Percentiles rank a stretch among this genome's conserved stretches.
phyloP scores from a whole-genome alignment of 2,888 invertebrate genomes.

The Napeogenes inachia region DNA sequence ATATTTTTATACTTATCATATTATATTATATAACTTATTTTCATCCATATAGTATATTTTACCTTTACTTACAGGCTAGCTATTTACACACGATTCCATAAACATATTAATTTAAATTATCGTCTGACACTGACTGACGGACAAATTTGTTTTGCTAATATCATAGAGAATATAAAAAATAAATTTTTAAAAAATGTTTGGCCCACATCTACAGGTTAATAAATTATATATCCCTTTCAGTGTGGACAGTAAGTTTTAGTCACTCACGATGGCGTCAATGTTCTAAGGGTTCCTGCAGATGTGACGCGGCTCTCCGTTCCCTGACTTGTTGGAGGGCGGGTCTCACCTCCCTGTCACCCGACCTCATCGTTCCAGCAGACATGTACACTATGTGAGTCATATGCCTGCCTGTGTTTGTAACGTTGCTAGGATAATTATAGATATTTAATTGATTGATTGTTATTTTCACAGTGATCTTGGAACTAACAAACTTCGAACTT shows the following conservation, averaged over 20 bases:
- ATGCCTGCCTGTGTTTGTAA: too few relatives aligned
- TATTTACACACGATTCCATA: too few relatives aligned
- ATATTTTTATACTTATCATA: slow-evolving; percentile 16
- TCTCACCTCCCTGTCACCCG: slow-evolving; percentile 76
- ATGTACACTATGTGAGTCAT: slow-evolving; percentile 79
- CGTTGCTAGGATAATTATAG: background rate
- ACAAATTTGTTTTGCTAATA: too few relatives aligned
- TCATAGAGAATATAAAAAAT: too few relatives aligned
- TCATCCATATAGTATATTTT: too few relatives aligned
- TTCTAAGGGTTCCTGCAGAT: slow-evolving; percentile 80
- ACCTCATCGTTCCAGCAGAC: slow-evolving; percentile 81
- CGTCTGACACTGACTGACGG: too few relatives aligned
- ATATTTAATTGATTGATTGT: slow-evolving; percentile 33
- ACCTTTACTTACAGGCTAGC: too few relatives aligned
- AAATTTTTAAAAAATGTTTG: too few relatives aligned
- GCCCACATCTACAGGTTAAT: too few relatives aligned
- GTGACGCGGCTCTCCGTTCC: slow-evolving; percentile 79
- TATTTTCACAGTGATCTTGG: slow-evolving; percentile 81
- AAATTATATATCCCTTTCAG: slow-evolving; percentile 47
- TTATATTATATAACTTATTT: too few relatives aligned
- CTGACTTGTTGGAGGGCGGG: slow-evolving; percentile 83
- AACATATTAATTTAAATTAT: too few relatives aligned
- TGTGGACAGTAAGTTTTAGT: slow-evolving; percentile 80
- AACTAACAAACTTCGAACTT: slow-evolving; percentile 81
- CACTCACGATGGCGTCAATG: slow-evolving; percentile 80